phyloP scores from a whole-genome alignment of 2,888 invertebrate species.

The Thera britannica region DNA sequence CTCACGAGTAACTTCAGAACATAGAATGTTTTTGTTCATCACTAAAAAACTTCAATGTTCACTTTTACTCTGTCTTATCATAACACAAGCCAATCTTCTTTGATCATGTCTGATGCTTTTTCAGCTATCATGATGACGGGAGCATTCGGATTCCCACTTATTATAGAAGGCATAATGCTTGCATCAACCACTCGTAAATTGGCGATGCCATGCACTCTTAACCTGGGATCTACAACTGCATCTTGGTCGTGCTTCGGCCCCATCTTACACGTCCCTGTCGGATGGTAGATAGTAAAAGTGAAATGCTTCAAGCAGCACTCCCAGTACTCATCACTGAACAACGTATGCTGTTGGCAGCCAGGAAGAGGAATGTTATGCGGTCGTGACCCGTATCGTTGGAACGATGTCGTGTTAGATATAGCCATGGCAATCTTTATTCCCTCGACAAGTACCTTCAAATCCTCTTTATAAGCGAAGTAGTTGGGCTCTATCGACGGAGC shows the following conservation, averaged over 20 bases:
- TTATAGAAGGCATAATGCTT: conserved; percentile 94
- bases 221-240: conserved; percentile 91
- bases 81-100: conserved; percentile 91
- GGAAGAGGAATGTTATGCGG: conserved; percentile 93
- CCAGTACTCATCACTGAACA: conserved; percentile 94
- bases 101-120: conserved; percentile 95
- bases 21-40: conserved; percentile 35
- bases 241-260: conserved; percentile 90
- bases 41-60: conserved; percentile 41
- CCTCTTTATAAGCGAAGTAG: conserved; percentile 94
- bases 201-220: conserved; percentile 91
- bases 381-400: conserved; percentile 91
- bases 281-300: conserved; percentile 93
- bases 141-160: conserved; percentile 96
- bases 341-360: conserved; percentile 89
- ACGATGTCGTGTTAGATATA: conserved; percentile 91
- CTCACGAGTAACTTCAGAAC: conserved; percentile 28
- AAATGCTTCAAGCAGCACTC: conserved; percentile 93
- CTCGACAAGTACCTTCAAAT: conserved; percentile 91
- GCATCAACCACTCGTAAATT: conserved; percentile 93
- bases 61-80: conserved; percentile 76
- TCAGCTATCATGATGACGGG: conserved; percentile 96
- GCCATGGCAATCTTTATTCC: conserved; percentile 94
- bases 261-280: conserved; percentile 94
- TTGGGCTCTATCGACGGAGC: conserved; percentile 96